Base-by-base conservation (phyloP, 37 sponge, comb jelly and placozoan genomes). In the Beroe ovata region DNA sequence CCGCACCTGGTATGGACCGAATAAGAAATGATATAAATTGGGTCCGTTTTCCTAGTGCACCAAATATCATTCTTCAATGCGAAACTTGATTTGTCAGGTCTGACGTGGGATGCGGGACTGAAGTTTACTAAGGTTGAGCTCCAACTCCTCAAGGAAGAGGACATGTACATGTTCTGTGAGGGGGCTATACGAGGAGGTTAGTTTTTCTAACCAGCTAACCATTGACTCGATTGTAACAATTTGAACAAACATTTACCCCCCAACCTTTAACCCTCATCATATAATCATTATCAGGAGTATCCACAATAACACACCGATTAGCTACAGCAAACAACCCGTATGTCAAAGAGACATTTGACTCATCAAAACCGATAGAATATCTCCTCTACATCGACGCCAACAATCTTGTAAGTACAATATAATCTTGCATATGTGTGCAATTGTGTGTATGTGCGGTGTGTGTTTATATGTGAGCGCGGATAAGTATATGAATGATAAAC, bases 61-160 rank as follows among this genome's bases (percentile, higher is more conserved):
- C n/a, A n/a, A n/a, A n/a, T 47, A 47, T 47, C 54, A 47, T 47
- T 47, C 11, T 11, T 47, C 54, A 47, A 47, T 47, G 54, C 11
- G 6, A 6, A 47, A 47, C 4, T 62, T 28, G 23, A 8, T 30
- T 25, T 34, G 2, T 28, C 89, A 59, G 62, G 38, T 0, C 26
- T 89, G 38, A 60, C 89, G 16, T 89, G 62, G 62, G 89, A 89
- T 89, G 89, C 89, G 26, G 60, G 59, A 11, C 22, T 60, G 64
- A 89, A 89, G 26, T 37, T 18, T 21, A 89, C 64, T 2, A 29
- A 14, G 30, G 64, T 89, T 19, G 20, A 4, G 25, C 39, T 89
- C 8, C 64, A 89, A 30, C 35, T 33, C 21, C 8, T 89, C 8
- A 60, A 21, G 21, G 89, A 88, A 11, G 26, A 28, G 18, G 88